phyloP scores from a whole-genome alignment of 2,797 vertebrate species.

The Semaprochilodus insignis region DNA sequence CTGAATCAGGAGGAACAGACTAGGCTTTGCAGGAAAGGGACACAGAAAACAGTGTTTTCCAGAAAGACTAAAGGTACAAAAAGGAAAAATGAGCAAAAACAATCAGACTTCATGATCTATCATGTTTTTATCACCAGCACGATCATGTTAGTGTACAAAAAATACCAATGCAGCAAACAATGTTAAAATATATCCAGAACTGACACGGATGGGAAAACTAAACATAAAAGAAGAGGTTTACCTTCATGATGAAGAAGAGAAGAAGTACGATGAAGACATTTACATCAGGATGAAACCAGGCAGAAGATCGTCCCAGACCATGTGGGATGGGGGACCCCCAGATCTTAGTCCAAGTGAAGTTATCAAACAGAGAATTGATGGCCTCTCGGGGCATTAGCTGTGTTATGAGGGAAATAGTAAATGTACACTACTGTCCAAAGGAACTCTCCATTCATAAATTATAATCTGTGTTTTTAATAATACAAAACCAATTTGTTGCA shows the following conservation, averaged over 20 bases:
- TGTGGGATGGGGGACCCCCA: conserved; percentile 68
- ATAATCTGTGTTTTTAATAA: neutral
- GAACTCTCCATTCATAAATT: neutral
- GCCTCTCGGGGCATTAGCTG: conserved; percentile 89
- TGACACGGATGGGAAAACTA: neutral
- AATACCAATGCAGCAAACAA: neutral
- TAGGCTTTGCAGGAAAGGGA: neutral
- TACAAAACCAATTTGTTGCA: neutral
- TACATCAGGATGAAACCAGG: conserved; percentile 85
- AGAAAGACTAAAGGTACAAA: neutral
- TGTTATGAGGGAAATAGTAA: neutral
- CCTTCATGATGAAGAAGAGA: conserved; percentile 89
- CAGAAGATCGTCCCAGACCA: conserved; percentile 79
- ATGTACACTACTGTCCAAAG: neutral
- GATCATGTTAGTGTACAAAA: neutral
- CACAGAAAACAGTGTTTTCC: neutral
- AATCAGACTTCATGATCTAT: neutral
- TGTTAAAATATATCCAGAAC: neutral
- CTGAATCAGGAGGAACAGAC: neutral
- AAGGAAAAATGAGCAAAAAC: neutral
- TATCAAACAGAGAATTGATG: conserved; percentile 88
- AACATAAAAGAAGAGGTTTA: conserved; percentile 59
- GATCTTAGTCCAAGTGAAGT: conserved; percentile 86
- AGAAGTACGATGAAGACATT: conserved; percentile 81
- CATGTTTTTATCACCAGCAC: neutral